phyloP scores from a whole-genome alignment of 2,888 invertebrate species.

The Volucella zonaria region DNA sequence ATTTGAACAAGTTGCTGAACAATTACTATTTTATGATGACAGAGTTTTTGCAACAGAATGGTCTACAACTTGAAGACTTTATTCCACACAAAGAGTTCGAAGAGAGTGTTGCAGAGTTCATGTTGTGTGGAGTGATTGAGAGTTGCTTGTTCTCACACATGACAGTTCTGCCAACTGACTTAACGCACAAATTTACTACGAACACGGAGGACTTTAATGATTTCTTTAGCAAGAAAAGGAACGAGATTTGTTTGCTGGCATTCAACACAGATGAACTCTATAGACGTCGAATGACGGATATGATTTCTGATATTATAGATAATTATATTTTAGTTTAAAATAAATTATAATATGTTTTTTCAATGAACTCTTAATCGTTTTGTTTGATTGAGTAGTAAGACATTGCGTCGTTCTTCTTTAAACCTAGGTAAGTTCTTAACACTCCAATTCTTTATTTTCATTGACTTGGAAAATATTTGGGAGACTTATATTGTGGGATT shows the following conservation, averaged over 20 bases:
- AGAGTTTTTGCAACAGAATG: conserved; percentile 81
- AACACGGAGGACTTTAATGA: conserved; percentile 84
- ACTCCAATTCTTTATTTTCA: too few relatives aligned
- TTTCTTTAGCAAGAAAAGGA: conserved; percentile 84
- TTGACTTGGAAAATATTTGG: too few relatives aligned
- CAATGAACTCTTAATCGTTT: neutral
- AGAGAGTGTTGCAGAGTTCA: conserved; percentile 82
- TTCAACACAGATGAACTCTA: conserved; percentile 84
- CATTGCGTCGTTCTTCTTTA: too few relatives aligned
- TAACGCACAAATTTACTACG: conserved; percentile 83
- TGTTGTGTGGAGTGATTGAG: conserved; percentile 84
- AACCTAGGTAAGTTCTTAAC: too few relatives aligned
- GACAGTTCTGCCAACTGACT: conserved; percentile 84
- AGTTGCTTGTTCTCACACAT: conserved; percentile 84
- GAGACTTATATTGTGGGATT: too few relatives aligned
- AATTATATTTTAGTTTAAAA: conserved; percentile 78
- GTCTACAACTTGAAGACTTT: conserved; percentile 82
- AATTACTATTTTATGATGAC: conserved; percentile 84
- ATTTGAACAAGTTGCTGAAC: conserved; percentile 83
- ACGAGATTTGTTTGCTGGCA: conserved; percentile 84
- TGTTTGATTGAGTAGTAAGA: too few relatives aligned
- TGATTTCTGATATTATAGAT: conserved; percentile 85
- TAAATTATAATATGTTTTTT: neutral
- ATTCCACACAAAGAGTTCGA: conserved; percentile 83
- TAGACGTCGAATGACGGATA: conserved; percentile 83